Base-by-base conservation (phyloP, 2,797 vertebrate species). In the Coendou prehensilis region DNA sequence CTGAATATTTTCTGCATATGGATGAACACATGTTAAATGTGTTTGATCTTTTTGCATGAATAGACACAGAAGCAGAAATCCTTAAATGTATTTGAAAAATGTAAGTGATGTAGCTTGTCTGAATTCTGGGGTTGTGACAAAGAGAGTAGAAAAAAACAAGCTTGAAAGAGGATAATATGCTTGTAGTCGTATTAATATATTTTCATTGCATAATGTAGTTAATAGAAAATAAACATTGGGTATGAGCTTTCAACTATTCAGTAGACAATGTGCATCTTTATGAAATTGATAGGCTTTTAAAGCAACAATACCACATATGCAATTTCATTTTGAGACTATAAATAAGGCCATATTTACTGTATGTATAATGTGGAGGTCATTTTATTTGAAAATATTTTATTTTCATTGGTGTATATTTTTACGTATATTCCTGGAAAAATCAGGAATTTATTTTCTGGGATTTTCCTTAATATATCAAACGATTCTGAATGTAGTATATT, bases 381-480 rank as follows among this genome's bases (percentile, higher is more conserved):
- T 93, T 87, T 88, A 76, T 57, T 75, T 79, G 63, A 93, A 1
- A 54, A 10, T 57, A 57, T 9, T 81, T 52, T 85, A 1, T 83
- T 94, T 95, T 73, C 57, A 37, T 64, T 79, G n/a, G 9, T 75
- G 52, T 50, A 9, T 37, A 81, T 59, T 52, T 5, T 75, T 89
- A 79, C 83, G 13, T 69, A 22, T 14, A 64, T 83, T 45, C 37
- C 63, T 50, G 18, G 6, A 10, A 87, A 45, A n/a, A 23, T 75
- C 11, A 9, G 17, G 33, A 80, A 20, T 75, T 41, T 78, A 59
- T 76, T 67, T 96, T 92, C 37, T 92, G n/a, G 17, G 11, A 61
- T 52, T 73, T 28, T 89, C 76, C 22, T 11, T 71, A 80, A 28
- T 92, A 84, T 93, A 59, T 1, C 20, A 84, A 95, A 83, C n/a